Evolutionary conservation across 1,140 invertebrate species (phyloP).

Genomic region (Meloidogyne chitwoodi): DNA sequence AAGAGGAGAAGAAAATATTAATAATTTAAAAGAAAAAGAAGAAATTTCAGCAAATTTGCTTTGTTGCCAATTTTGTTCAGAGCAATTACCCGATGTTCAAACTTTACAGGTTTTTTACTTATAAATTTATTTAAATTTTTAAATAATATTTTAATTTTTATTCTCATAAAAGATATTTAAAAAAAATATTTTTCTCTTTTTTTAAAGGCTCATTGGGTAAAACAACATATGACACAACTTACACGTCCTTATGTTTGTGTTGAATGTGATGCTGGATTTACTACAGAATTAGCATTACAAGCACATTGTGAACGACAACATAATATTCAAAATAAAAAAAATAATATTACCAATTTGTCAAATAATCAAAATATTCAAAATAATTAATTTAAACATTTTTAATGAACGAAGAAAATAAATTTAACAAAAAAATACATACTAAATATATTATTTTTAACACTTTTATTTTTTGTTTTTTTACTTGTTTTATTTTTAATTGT

Average conservation of each 20-base stretch:
- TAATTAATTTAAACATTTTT: too few species aligned
- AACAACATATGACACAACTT: conserved; percentile 22
- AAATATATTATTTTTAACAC: too few species aligned
- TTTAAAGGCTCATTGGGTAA: conserved; percentile 37
- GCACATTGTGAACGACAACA: conserved; percentile 14
- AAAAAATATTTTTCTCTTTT: neutral
- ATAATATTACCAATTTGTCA: too few species aligned
- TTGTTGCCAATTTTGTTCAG: conserved; percentile 20
- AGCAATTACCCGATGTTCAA: conserved; percentile 7
- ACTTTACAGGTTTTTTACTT: neutral
- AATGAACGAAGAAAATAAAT: too few species aligned
- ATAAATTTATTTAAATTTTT: neutral
- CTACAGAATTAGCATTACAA: conserved; percentile 27
- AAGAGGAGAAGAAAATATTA: neutral
- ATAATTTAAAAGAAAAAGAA: neutral
- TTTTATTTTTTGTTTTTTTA: too few species aligned
- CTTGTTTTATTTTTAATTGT: too few species aligned
- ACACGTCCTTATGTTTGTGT: conserved; percentile 39
- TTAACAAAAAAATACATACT: too few species aligned
- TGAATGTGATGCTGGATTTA: conserved; percentile 45
- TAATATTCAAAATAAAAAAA: neutral
- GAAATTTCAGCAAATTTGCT: neutral
- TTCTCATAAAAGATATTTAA: conserved; percentile 10
- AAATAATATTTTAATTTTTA: neutral
- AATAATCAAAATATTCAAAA: too few species aligned